phyloP scores from a whole-genome alignment of 2,888 invertebrate species.

The Microctonus brassicae region DNA sequence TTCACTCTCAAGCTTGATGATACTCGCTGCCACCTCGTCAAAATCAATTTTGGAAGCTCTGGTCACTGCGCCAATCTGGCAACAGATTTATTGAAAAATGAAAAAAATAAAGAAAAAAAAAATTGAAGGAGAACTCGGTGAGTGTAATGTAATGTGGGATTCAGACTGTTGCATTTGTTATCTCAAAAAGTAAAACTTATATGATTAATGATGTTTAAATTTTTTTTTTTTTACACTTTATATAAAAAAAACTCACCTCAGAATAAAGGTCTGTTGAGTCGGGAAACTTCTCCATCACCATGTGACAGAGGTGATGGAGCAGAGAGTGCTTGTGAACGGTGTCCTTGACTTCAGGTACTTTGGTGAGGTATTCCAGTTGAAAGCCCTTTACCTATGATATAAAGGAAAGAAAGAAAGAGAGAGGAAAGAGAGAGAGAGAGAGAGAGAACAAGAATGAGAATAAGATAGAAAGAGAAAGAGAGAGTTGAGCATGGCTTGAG shows the following conservation, averaged over 20 bases:
- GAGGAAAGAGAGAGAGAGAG: not conserved
- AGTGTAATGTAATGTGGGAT: not conserved
- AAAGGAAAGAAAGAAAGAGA: slow-evolving; percentile 18
- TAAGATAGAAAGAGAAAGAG: not conserved
- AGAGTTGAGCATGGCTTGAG: slow-evolving; percentile 1
- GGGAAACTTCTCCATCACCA: slow-evolving; percentile 96
- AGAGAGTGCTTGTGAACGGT: slow-evolving; percentile 99
- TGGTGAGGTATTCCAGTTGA: slow-evolving; percentile 96
- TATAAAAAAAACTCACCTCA: slow-evolving; percentile 76
- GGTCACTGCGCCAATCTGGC: slow-evolving; percentile 90
- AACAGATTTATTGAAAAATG: not conserved
- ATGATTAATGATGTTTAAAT: not conserved
- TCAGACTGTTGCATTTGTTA: no score
- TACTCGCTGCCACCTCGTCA: slow-evolving; percentile 88
- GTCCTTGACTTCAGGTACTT: slow-evolving; percentile 98
- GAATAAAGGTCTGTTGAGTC: slow-evolving; percentile 97
- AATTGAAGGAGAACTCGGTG: not conserved
- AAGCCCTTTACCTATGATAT: slow-evolving; percentile 87
- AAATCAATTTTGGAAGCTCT: slow-evolving; percentile 96
- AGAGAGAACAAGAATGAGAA: not conserved
- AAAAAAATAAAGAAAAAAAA: not conserved
- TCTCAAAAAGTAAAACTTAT: no score
- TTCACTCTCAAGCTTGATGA: slow-evolving; percentile 91
- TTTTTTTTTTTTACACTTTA: slow-evolving; percentile 25
- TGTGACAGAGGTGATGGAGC: slow-evolving; percentile 96